phyloP scores from a whole-genome alignment of 2,113 vertebrate genomes.

The Piaya cayana region DNA sequence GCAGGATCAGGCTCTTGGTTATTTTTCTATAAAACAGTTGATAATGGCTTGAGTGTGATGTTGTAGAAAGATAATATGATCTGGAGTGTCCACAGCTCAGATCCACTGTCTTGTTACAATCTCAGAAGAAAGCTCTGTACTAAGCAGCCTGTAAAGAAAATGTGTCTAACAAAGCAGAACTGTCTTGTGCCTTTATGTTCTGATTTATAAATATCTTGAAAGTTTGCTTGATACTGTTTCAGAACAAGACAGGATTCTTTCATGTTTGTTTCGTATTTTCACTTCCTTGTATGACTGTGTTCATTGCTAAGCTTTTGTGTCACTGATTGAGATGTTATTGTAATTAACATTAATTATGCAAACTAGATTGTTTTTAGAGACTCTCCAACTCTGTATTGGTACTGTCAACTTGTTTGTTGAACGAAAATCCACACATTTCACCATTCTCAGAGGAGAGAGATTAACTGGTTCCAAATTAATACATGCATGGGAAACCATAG shows the following conservation, averaged over 20 bases:
- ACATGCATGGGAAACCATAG: not conserved
- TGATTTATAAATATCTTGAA: constrained; percentile 37
- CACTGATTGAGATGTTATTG: constrained; percentile 63
- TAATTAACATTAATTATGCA: constrained; percentile 70
- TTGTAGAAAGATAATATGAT: constrained; percentile 44
- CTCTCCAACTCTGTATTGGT: constrained; percentile 45
- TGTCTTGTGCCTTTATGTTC: not conserved
- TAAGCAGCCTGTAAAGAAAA: constrained; percentile 13
- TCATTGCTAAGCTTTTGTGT: constrained; percentile 64
- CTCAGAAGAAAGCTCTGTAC: not conserved
- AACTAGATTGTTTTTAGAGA: constrained; percentile 62
- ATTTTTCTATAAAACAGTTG: constrained; percentile 25
- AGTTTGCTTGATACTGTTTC: constrained; percentile 30
- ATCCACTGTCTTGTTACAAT: not conserved
- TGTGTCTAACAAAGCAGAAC: not conserved
- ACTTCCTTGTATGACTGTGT: constrained; percentile 54
- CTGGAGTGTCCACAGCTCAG: constrained; percentile 16
- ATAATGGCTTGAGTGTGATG: constrained; percentile 31
- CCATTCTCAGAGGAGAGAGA: not conserved
- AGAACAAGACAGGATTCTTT: not conserved
- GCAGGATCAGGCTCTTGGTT: not conserved
- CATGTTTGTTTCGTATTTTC: constrained; percentile 56
- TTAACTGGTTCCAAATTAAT: not conserved
- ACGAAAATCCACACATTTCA: constrained; percentile 15
- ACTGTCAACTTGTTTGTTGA: constrained; percentile 55